phyloP scores from a whole-genome alignment of 2,888 invertebrate species.

The Archaeoteleia sp. region DNA sequence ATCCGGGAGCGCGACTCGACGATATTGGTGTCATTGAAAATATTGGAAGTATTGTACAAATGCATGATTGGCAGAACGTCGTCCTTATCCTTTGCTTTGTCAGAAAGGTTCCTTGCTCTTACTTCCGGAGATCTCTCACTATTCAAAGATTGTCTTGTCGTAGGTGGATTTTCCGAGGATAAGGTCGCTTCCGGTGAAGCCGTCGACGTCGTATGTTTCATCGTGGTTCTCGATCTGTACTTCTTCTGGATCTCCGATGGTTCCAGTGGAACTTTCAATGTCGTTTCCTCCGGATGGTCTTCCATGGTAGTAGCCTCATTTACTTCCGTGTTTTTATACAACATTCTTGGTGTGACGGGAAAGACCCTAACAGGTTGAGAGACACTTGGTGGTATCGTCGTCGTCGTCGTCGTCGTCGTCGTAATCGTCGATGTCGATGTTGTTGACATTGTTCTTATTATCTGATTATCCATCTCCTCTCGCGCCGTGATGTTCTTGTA shows the following conservation, averaged over 20 bases:
- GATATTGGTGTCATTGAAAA: slow-evolving; percentile 66
- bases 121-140: slow-evolving; percentile 68
- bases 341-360: slow-evolving; percentile 62
- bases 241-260: slow-evolving; percentile 71
- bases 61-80: slow-evolving; percentile 72
- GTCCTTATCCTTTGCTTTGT: slow-evolving; percentile 68
- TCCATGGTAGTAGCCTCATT: slow-evolving; percentile 28
- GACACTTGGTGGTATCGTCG: not conserved
- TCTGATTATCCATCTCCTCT: slow-evolving; percentile 36
- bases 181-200: slow-evolving; percentile 39
- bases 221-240: slow-evolving; percentile 60
- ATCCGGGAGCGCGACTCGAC: slow-evolving; percentile 39
- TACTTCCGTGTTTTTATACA: slow-evolving; percentile 31
- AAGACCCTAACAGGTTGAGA: slow-evolving; percentile 40
- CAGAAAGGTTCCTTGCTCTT: slow-evolving; percentile 65
- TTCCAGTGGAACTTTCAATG: slow-evolving; percentile 54
- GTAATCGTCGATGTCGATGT: not conserved
- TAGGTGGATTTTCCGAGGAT: slow-evolving; percentile 29
- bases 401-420: slow-evolving; percentile 4
- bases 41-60: slow-evolving; percentile 70
- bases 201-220: slow-evolving; percentile 10
- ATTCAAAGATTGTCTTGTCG: slow-evolving; percentile 40
- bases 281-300: slow-evolving; percentile 6
- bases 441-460: slow-evolving; percentile 14
- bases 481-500: slow-evolving; percentile 1